Percentiles rank a stretch among this genome's conserved stretches.
These are phyloP conservation scores for Rhingia rostrata DNA, from an alignment of 2,888 invertebrate species.

Conservation along the genomic window DNA sequence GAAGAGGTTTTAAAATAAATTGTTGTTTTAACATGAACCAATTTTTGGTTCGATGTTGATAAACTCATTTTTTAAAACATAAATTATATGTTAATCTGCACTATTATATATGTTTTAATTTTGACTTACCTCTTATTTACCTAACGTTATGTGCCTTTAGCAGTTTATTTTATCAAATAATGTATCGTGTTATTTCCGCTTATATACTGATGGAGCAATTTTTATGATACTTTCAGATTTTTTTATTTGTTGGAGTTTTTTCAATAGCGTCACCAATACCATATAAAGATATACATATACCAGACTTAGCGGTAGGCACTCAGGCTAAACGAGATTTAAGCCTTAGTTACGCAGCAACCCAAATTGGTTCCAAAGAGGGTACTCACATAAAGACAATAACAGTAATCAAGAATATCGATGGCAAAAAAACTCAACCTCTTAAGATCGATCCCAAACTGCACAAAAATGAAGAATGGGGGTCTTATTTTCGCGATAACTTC, in stretches of 20 bases:
- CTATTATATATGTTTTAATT: no score
- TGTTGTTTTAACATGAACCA: no score
- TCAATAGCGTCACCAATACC: slow-evolving; percentile 43
- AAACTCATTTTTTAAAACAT: no score
- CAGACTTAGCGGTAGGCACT: slow-evolving; percentile 52
- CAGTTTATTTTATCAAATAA: no score
- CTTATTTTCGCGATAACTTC: slow-evolving; percentile 81
- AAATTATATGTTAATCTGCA: no score
- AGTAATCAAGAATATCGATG: slow-evolving; percentile 81
- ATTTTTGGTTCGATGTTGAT: no score
- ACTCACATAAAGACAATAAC: slow-evolving; percentile 82
- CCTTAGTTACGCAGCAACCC: slow-evolving; percentile 82
- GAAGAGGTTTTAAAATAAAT: no score
- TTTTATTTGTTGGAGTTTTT: slow-evolving; percentile 20
- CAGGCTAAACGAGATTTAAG: slow-evolving; percentile 81
- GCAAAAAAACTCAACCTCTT: slow-evolving; percentile 76
- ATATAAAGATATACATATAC: slow-evolving; percentile 11
- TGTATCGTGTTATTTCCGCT: no score
- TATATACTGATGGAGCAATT: neutral
- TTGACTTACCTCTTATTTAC: no score
- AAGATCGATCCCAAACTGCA: slow-evolving; percentile 80
- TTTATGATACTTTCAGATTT: slow-evolving; percentile 39
- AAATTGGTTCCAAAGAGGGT: slow-evolving; percentile 82
- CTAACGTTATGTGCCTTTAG: no score
- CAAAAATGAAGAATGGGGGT: slow-evolving; percentile 81